These are phyloP conservation scores for Lerista edwardsae DNA, from an alignment of 2,797 vertebrate genomes.

Conservation along the genomic window DNA sequence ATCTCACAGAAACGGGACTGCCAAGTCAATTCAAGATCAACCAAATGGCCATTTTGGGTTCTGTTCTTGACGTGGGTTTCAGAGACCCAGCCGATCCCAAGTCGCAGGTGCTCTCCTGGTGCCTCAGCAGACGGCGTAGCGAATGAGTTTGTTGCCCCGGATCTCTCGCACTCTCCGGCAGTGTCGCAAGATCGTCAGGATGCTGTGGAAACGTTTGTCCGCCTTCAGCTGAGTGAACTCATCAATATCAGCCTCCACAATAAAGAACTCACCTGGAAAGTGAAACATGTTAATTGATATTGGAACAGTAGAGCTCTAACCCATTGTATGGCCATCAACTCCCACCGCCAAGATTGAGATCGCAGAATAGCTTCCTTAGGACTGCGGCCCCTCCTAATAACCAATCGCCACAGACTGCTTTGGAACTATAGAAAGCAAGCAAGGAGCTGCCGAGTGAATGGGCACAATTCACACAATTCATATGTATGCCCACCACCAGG, in stretches of 20 bases:
- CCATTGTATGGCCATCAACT: too few relatives aligned
- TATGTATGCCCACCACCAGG: too few relatives aligned
- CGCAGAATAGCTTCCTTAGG: too few relatives aligned
- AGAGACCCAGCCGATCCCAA: background rate
- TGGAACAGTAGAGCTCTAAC: too few relatives aligned
- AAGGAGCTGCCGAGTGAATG: too few relatives aligned
- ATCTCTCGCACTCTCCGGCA: slow-evolving; percentile 86
- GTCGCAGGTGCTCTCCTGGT: fast-evolving
- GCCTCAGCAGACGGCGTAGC: slow-evolving; percentile 78
- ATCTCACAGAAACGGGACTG: background rate
- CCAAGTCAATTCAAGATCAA: background rate
- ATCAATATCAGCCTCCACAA: slow-evolving; percentile 91
- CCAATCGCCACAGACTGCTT: too few relatives aligned
- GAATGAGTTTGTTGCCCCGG: slow-evolving; percentile 78
- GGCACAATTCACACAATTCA: too few relatives aligned
- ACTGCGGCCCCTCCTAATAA: too few relatives aligned
- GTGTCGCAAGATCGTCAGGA: slow-evolving; percentile 90
- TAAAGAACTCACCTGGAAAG: slow-evolving; percentile 84
- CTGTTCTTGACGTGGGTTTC: fast-evolving
- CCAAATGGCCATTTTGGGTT: background rate
- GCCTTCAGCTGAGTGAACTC: slow-evolving; percentile 84
- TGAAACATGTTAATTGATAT: background rate
- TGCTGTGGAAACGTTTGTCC: slow-evolving; percentile 87
- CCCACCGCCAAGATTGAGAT: too few relatives aligned
- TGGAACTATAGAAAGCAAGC: too few relatives aligned